Base-by-base conservation (phyloP, 2,113 vertebrate genomes). In the Cichladusa arquata region DNA sequence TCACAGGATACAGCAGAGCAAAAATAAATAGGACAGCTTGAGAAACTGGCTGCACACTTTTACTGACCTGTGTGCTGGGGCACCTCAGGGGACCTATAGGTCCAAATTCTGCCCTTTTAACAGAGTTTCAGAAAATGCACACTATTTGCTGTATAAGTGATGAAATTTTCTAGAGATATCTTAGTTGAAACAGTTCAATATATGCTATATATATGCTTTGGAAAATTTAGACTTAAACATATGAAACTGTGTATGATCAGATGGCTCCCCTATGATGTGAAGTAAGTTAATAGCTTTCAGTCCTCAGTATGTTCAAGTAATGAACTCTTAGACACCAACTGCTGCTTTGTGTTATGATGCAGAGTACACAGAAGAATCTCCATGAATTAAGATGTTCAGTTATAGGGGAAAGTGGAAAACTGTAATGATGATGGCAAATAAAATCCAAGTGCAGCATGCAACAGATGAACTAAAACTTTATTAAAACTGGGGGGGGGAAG, bases 391-490 rank as follows among this genome's bases (percentile, higher is more conserved):
- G 56, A 81, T 3, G 0, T 36, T 90, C 70, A 74, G 20, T 67
- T 33, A 60, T 1, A 78, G n/a, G 40, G 25, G 20, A 76, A 95
- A 90, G 64, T 25, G 19, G 29, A 87, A 81, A 88, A 94, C 51
- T 31, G 40, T 53, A 62, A 65, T 11, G 22, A 83, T 71, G 42
- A 71, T 81, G 67, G 62, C 47, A 92, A 97, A 97, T 51, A 97
- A 97, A 97, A 95, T 84, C 92, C 91, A 90, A 93, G 54, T 28
- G 76, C 86, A 88, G 96, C 93, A 79, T 92, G 96, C 96, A 91
- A 93, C 7, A 80, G 48, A 79, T 60, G 78, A 67, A 95, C 34
- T 60, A 83, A 86, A 94, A 96, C 96, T 98, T 98, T 98, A 98
- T 97, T 98, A 56, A 92, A 81, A 85, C 29, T 70, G 34, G 11